A percentile compares a stretch with the other conserved stretches of the same genome.
phyloP scores from a whole-genome alignment of 1,140 invertebrate genomes.

The Drosophila sucinea region DNA sequence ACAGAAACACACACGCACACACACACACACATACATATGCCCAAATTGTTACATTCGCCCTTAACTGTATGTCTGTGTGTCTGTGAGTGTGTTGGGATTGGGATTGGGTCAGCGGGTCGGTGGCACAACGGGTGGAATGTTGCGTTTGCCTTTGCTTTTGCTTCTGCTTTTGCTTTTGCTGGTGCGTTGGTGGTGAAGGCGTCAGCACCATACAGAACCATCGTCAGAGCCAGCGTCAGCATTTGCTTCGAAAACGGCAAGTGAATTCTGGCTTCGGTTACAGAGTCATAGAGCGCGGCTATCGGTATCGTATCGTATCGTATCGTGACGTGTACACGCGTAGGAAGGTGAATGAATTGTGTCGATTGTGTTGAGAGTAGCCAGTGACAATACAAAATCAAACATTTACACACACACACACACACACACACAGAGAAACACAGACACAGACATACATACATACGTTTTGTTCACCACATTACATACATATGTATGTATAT shows the following conservation, averaged over 20 bases:
- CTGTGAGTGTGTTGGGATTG: slow-evolving; percentile 35
- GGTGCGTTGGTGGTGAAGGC: slow-evolving; percentile 42
- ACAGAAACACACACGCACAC: slow-evolving; percentile 22
- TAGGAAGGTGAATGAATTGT: slow-evolving; percentile 68
- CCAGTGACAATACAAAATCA: slow-evolving; percentile 12
- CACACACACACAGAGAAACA: slow-evolving; percentile 7
- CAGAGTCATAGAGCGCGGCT: slow-evolving; percentile 33
- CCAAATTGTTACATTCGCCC: slow-evolving; percentile 16
- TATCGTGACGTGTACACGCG: slow-evolving; percentile 65
- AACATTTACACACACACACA: slow-evolving; percentile 26
- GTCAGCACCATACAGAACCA: slow-evolving; percentile 22
- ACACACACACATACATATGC: slow-evolving; percentile 12
- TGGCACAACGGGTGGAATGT: slow-evolving; percentile 70
- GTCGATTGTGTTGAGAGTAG: slow-evolving; percentile 6
- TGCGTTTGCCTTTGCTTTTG: slow-evolving; percentile 46
- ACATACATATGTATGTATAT: slow-evolving; percentile 19
- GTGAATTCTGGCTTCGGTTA: slow-evolving; percentile 53
- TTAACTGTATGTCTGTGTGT: slow-evolving; percentile 26
- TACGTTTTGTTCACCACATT: slow-evolving; percentile 12
- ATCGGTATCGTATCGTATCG: slow-evolving; percentile 37
- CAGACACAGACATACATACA: not conserved
- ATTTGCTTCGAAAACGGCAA: slow-evolving; percentile 21
- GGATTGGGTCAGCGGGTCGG: slow-evolving; percentile 77
- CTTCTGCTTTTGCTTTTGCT: slow-evolving; percentile 47
- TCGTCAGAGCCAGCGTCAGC: slow-evolving; percentile 27